Base-by-base conservation (phyloP, 2,113 vertebrate genomes). In the Paradoxurus hermaphroditus region DNA sequence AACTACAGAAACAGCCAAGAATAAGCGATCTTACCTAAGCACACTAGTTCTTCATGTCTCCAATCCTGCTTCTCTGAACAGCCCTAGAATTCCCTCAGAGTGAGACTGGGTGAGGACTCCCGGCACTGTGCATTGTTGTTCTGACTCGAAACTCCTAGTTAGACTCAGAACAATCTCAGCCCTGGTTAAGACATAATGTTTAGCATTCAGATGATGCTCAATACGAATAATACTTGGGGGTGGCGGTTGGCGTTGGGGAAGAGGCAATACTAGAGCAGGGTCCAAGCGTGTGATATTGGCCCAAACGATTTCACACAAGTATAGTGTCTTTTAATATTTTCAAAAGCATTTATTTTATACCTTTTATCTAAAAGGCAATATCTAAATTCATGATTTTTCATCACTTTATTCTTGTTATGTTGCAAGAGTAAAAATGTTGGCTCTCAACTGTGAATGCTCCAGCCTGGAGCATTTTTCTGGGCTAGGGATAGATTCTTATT, bases 91-190 rank as follows among this genome's bases (percentile, higher is more conserved):
- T 78, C 88, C 39, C 1, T 7, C 73, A 92, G 68, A 88, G 41
- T 41, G 31, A 7, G 9, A 5, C 34, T 34, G 86, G 91, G 86
- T 29, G 18, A 8, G 1, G 18, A 29, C 79, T 46, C 27, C 7
- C 91, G 36, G 23, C n/a, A 39, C 27, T 56, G 15, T 7, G 62
- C 0, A 0, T 44, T 34, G 0, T 44, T 34, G 68, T 63, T 31
- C 67, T 70, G 18, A 21, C 81, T 25, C 68, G 7, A 39, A 87
- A 53, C 67, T 91, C 44, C 93, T 83, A 84, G 62, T 46, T 46
- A 9, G 8, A 82, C 31, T 75, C 12, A 14, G 13, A 94, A n/a
- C 59, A 85, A 0, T 46, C 1, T 90, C 79, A 95, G 10, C 2
- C 77, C 12, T 85, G 89, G 63, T 96, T 95, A 11, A 31, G 82